Percentiles rank a stretch among this genome's conserved stretches.
These are phyloP conservation scores for Phocoena sinus DNA, from an alignment of 2,113 vertebrate species.

Conservation along the genomic window DNA sequence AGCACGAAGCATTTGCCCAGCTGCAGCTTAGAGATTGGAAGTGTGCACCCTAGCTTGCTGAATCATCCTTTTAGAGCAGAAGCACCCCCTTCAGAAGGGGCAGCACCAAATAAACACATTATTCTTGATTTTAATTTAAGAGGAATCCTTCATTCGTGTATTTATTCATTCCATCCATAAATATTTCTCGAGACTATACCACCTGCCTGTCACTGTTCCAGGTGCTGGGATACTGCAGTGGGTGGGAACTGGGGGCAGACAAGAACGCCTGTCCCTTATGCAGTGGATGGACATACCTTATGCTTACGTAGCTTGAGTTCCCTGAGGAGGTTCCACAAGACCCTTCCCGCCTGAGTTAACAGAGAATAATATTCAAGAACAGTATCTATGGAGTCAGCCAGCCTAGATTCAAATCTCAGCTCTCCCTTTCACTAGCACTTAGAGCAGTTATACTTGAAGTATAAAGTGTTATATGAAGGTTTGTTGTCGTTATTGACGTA, in stretches of 20 bases:
- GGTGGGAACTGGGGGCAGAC: not conserved
- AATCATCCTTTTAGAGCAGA: not conserved
- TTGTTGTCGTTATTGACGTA: rapidly evolving
- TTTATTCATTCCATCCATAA: not conserved
- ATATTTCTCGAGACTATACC: not conserved
- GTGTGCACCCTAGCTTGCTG: rapidly evolving
- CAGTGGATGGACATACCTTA: no score
- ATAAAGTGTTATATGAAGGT: rapidly evolving
- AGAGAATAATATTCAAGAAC: not conserved
- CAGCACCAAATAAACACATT: not conserved
- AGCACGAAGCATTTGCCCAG: not conserved
- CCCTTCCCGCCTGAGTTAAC: not conserved
- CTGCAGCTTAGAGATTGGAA: not conserved
- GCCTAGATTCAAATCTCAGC: not conserved
- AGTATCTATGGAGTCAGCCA: not conserved
- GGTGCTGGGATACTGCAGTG: not conserved
- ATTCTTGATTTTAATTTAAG: not conserved
- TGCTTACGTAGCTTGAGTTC: not conserved
- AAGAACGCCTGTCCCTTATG: not conserved
- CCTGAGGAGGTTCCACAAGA: not conserved
- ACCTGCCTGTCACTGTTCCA: not conserved
- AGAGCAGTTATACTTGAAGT: not conserved
- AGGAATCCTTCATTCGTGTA: not conserved
- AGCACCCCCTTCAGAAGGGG: not conserved
- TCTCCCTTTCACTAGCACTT: not conserved